Percentiles rank a stretch among this genome's conserved stretches.
Evolutionary conservation across 2,888 invertebrate species (phyloP).

Genomic region (Branchipolynoe longqiensis): DNA sequence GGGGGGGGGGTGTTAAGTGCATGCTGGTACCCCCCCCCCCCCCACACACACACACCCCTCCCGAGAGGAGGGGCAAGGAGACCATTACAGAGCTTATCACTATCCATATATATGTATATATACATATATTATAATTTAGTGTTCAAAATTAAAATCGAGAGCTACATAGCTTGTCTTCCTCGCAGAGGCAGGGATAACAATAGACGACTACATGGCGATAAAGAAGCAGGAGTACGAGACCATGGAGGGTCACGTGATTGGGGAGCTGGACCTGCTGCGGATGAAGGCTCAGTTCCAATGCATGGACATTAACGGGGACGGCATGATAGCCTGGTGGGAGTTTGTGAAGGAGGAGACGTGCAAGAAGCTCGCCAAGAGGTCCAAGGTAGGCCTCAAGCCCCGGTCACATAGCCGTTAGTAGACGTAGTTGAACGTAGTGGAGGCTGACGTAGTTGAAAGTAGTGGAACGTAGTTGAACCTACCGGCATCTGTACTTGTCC

Average conservation of each 20-base stretch:
- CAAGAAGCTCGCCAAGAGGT: constrained; percentile 65
- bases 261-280: constrained; percentile 64
- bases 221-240: constrained; percentile 38
- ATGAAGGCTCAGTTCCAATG: constrained; percentile 66
- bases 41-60: too few species aligned
- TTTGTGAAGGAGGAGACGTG: constrained; percentile 72
- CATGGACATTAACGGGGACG: constrained; percentile 70
- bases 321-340: constrained; percentile 73
- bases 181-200: constrained; percentile 45
- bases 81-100: too few species aligned
- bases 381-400: constrained; percentile 67
- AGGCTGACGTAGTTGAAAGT: too few species aligned
- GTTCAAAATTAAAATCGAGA: neutral
- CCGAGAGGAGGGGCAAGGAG: too few species aligned
- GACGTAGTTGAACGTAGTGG: too few species aligned
- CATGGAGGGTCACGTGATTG: neutral
- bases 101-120: too few species aligned
- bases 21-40: too few species aligned
- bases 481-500: too few species aligned
- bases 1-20: too few species aligned
- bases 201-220: constrained; percentile 52
- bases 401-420: too few species aligned
- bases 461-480: too few species aligned
- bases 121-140: too few species aligned
- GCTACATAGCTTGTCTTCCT: neutral